phyloP scores from a whole-genome alignment of 2,797 vertebrate genomes.

The Chaetodon trifasciatus region DNA sequence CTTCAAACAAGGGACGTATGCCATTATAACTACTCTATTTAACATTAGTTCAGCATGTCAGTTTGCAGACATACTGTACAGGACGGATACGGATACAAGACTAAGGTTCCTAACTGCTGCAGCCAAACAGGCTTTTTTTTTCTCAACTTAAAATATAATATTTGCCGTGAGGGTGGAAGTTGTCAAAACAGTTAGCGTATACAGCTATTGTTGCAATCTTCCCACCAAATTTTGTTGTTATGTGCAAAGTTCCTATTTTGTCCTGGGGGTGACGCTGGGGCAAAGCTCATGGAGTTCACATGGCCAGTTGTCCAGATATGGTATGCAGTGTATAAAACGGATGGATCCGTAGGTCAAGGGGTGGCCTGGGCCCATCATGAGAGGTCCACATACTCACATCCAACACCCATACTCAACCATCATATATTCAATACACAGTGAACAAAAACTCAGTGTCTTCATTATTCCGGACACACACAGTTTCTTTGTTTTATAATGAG shows the following conservation, averaged over 20 bases:
- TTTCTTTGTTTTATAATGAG: background rate
- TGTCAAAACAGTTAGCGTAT: background rate
- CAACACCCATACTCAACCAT: background rate
- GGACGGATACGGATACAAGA: background rate
- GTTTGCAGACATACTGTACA: background rate
- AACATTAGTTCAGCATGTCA: background rate
- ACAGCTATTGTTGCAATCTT: background rate
- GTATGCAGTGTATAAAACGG: background rate
- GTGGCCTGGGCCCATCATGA: background rate
- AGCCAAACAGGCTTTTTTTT: no score
- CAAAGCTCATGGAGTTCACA: background rate
- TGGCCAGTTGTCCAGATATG: background rate
- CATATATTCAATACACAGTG: background rate
- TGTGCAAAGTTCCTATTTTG: conserved; percentile 4
- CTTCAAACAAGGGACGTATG: background rate
- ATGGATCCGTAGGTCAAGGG: background rate
- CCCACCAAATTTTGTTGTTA: background rate
- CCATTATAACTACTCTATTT: background rate
- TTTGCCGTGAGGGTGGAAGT: background rate
- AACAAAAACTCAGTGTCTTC: background rate
- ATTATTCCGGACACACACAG: background rate
- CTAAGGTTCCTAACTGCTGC: background rate
- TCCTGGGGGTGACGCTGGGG: background rate
- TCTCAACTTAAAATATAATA: background rate
- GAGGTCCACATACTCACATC: background rate